Percentiles rank a stretch among this genome's conserved stretches.
These are phyloP conservation scores for Pomacea canaliculata DNA, from an alignment of 2,888 invertebrate species.

Conservation along the genomic window DNA sequence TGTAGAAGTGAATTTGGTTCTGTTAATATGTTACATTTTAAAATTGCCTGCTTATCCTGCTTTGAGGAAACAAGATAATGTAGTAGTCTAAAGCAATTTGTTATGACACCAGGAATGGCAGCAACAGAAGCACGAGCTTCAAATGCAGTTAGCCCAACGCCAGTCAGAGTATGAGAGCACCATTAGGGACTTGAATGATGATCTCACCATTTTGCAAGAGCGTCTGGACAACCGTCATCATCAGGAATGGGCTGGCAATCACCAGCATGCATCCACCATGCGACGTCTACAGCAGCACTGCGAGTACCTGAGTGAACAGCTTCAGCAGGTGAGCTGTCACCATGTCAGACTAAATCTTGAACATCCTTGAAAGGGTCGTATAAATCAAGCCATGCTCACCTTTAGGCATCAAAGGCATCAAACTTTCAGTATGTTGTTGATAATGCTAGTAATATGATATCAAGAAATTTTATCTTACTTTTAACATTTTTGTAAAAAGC, in stretches of 20 bases:
- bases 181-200: slow-evolving; percentile 88
- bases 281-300: slow-evolving; percentile 91
- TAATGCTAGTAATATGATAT: no score
- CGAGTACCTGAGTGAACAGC: slow-evolving; percentile 84
- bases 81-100: no score
- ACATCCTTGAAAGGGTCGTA: no score
- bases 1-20: no score
- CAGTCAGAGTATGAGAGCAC: slow-evolving; percentile 91
- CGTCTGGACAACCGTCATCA: slow-evolving; percentile 75
- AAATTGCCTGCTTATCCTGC: no score
- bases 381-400: no score
- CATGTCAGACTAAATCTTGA: not conserved
- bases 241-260: slow-evolving; percentile 37
- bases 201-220: slow-evolving; percentile 83
- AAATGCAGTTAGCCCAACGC: slow-evolving; percentile 85
- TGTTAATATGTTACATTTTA: no score
- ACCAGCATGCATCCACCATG: slow-evolving; percentile 68
- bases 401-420: no score
- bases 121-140: slow-evolving; percentile 90
- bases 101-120: slow-evolving; percentile 81
- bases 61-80: no score
- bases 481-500: no score
- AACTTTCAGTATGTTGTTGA: no score
- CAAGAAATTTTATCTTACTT: no score
- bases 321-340: slow-evolving; percentile 78